Evolutionary conservation across 2,797 vertebrate species (phyloP).

Genomic region (Hapalemur alaotrensis): DNA sequence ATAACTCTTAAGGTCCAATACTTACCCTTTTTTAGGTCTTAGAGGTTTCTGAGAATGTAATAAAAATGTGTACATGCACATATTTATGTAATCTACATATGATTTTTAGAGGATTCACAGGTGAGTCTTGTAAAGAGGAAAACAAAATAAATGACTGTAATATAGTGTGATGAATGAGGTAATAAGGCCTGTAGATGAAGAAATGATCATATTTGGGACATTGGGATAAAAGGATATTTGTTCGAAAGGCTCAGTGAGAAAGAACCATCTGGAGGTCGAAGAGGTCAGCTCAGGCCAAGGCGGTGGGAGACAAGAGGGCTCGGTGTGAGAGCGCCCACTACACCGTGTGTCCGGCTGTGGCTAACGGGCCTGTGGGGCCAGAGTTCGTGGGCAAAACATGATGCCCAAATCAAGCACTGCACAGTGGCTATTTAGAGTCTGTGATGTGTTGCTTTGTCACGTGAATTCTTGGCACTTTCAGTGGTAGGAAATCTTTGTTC

Average conservation of each 20-base stretch:
- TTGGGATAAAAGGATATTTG: background rate
- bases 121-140: background rate
- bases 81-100: background rate
- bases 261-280: background rate
- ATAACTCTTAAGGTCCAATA: background rate
- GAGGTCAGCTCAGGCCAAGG: background rate
- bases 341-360: background rate
- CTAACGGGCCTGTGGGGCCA: background rate
- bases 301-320: background rate
- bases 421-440: background rate
- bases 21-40: background rate
- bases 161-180: background rate
- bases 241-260: background rate
- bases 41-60: background rate
- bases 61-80: background rate
- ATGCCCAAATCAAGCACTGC: background rate
- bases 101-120: background rate
- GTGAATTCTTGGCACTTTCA: background rate
- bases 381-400: background rate
- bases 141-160: background rate
- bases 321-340: background rate
- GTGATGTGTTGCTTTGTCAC: background rate
- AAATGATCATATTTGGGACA: background rate
- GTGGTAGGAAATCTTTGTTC: background rate
- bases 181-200: background rate